A percentile compares a stretch with the other conserved stretches of the same genome.
Conservation (phyloP, 2,797 vertebrate species). For the Oophaga sylvatica region DNA sequence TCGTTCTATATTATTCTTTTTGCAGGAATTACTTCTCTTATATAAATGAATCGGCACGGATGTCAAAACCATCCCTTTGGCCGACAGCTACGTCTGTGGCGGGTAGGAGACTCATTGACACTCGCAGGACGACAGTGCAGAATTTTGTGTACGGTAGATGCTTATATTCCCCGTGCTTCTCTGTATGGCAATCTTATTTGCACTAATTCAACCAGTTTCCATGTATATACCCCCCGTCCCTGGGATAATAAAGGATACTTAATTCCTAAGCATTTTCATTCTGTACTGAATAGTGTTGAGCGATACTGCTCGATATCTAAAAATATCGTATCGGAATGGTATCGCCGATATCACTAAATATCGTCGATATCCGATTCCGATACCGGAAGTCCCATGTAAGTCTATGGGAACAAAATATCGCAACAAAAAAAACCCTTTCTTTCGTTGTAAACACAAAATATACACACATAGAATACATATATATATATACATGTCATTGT, state of each 20-base stretch:
- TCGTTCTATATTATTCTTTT: not conserved
- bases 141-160: not conserved
- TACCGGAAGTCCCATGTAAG: too few species aligned
- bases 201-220: conserved; percentile 4
- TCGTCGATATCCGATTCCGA: too few species aligned
- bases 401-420: too few species aligned
- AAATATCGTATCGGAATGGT: too few species aligned
- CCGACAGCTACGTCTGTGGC: not conserved
- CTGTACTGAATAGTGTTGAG: too few species aligned
- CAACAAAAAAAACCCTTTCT: too few species aligned
- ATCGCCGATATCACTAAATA: too few species aligned
- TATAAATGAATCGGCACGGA: not conserved
- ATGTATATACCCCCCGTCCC: not conserved
- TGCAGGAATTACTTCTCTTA: not conserved
- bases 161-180: not conserved
- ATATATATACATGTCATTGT: too few species aligned
- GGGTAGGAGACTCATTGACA: not conserved
- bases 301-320: too few species aligned
- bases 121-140: not conserved
- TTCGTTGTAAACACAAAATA: too few species aligned
- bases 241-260: not conserved
- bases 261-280: not conserved
- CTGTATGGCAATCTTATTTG: not conserved
- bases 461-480: too few species aligned
- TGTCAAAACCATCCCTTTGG: not conserved